A percentile compares a stretch with the other conserved stretches of the same genome.
These are phyloP conservation scores for Phaethon lepturus DNA, from an alignment of 2,113 vertebrate species.

Conservation along the genomic window DNA sequence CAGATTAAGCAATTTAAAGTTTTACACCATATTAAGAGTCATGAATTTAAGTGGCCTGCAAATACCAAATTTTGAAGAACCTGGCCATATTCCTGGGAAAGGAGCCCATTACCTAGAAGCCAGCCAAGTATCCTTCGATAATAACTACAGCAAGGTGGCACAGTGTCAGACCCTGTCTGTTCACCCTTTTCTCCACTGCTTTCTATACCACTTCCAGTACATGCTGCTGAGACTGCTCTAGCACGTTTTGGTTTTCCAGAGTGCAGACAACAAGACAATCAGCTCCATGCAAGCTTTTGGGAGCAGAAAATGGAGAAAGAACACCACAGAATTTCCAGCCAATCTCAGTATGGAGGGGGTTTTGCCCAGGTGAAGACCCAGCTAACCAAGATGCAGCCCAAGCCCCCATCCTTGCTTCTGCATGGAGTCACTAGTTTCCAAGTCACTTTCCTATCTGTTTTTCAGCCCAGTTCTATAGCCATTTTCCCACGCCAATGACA, in stretches of 20 bases:
- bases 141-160: not conserved
- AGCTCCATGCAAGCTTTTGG: not conserved
- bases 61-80: not conserved
- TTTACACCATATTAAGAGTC: not conserved
- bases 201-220: not conserved
- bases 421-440: not conserved
- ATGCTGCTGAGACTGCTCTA: not conserved
- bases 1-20: not conserved
- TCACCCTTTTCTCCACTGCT: not conserved
- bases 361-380: not conserved
- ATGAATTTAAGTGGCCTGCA: not conserved
- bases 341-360: not conserved
- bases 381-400: not conserved
- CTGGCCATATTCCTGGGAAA: not conserved
- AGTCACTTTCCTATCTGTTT: not conserved
- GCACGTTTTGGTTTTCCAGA: not conserved
- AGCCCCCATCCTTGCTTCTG: not conserved
- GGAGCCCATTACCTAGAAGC: not conserved
- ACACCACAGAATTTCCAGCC: not conserved
- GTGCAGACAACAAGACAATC: not conserved
- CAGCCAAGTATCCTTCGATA: not conserved
- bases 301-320: not conserved
- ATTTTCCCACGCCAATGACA: not conserved
- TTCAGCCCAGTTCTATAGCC: not conserved
- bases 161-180: not conserved